Evolutionary conservation across 1,140 invertebrate genomes (phyloP).

Genomic region (Nasonia vitripennis): DNA sequence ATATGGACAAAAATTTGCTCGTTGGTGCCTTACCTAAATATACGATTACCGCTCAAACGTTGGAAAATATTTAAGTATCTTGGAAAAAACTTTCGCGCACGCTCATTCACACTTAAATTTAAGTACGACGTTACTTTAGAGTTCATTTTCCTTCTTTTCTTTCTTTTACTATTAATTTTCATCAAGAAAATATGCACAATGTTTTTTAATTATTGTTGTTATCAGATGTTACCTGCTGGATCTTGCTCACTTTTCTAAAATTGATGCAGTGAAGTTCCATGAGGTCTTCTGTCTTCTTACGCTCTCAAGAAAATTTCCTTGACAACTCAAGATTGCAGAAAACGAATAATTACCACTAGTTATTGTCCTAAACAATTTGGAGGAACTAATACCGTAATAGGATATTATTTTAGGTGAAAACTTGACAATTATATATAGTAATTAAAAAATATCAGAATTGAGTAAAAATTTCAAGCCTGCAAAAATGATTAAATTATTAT

Average conservation of each 20-base stretch:
- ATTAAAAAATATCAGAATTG: conserved; percentile 40
- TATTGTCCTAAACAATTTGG: conserved; percentile 42
- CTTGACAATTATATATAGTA: conserved; percentile 13
- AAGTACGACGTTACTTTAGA: conserved; percentile 35
- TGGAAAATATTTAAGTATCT: conserved; percentile 44
- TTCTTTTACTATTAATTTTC: conserved; percentile 44
- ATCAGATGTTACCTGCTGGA: conserved; percentile 67
- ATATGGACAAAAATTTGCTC: conserved; percentile 62
- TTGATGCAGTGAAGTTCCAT: conserved; percentile 56
- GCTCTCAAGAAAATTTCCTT: conserved; percentile 48
- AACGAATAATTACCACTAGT: conserved; percentile 43
- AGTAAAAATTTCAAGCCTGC: conserved; percentile 36
- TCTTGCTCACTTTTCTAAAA: conserved; percentile 62
- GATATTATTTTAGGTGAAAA: conserved; percentile 41
- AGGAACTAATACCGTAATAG: conserved; percentile 47
- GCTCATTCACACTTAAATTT: conserved; percentile 48
- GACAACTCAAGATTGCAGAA: conserved; percentile 27
- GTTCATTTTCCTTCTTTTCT: conserved; percentile 38
- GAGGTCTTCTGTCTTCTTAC: conserved; percentile 58
- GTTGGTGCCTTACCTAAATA: conserved; percentile 66
- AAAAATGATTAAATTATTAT: conserved; percentile 47
- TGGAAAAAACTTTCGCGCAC: conserved; percentile 41
- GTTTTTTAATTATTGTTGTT: conserved; percentile 61
- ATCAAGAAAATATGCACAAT: conserved; percentile 46
- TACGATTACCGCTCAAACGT: conserved; percentile 47